Percentiles rank a stretch among this genome's conserved stretches.
Evolutionary conservation across 1,140 invertebrate genomes (phyloP).

Genomic region (Theocolax elegans): DNA sequence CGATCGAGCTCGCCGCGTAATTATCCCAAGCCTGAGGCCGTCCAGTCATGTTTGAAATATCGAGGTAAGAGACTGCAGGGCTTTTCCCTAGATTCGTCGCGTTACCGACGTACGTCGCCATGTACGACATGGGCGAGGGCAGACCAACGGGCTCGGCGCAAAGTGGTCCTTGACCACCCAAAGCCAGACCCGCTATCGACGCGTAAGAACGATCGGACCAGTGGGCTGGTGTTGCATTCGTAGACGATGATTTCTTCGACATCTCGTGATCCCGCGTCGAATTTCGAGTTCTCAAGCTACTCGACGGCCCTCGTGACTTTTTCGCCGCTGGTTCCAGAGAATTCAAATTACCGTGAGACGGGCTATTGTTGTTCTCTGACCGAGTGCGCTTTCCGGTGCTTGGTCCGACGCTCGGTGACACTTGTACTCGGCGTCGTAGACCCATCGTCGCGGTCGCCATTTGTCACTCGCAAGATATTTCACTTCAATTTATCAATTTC

Average conservation of each 20-base stretch:
- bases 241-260: conserved; percentile 43
- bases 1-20: no score
- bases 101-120: conserved; percentile 65
- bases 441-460: conserved; percentile 66
- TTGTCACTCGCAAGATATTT: not conserved
- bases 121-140: conserved; percentile 61
- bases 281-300: conserved; percentile 35
- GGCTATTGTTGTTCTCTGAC: conserved; percentile 66
- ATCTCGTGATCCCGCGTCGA: conserved; percentile 34
- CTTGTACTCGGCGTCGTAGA: conserved; percentile 60
- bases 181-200: conserved; percentile 29
- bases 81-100: conserved; percentile 64
- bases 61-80: conserved; percentile 67
- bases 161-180: conserved; percentile 51
- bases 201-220: conserved; percentile 32
- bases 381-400: conserved; percentile 53
- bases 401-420: conserved; percentile 44
- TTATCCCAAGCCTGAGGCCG: no score
- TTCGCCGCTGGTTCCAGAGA: conserved; percentile 61
- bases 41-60: conserved; percentile 52
- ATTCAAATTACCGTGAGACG: conserved; percentile 65
- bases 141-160: conserved; percentile 51
- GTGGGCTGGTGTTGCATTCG: conserved; percentile 37
- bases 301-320: conserved; percentile 51
- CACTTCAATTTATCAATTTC: not conserved